These are phyloP conservation scores for Anomalospiza imberbis DNA, from an alignment of 2,797 vertebrate species.

Conservation along the genomic window DNA sequence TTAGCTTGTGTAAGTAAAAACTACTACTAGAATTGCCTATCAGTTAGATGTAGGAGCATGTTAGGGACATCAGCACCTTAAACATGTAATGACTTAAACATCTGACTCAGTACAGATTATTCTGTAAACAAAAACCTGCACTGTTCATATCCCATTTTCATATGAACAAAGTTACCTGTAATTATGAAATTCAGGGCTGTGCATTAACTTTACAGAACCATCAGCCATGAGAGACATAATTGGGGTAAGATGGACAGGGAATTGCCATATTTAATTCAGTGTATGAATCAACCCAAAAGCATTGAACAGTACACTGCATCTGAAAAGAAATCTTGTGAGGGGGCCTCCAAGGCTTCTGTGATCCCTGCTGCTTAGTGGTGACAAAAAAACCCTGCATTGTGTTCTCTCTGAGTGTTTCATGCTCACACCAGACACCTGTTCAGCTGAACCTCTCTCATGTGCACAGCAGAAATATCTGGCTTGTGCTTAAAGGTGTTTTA, in stretches of 20 bases:
- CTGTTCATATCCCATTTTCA: background rate
- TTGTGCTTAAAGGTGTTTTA: background rate
- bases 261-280: background rate
- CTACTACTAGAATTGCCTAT: background rate
- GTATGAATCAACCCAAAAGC: background rate
- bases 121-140: background rate
- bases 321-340: background rate
- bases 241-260: background rate
- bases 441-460: background rate
- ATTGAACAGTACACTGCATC: background rate
- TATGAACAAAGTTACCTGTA: background rate
- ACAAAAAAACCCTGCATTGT: background rate
- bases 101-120: background rate
- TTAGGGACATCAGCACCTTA: background rate
- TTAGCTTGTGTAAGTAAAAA: background rate
- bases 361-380: background rate
- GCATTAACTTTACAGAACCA: background rate
- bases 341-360: background rate
- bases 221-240: background rate
- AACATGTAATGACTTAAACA: background rate
- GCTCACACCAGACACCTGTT: background rate
- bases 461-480: background rate
- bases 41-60: background rate
- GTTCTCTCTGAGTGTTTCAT: background rate
- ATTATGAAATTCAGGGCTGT: background rate